Evolutionary conservation across 2,888 invertebrate genomes (phyloP), one percentile per base, ranked within the genome.

Genomic region (Phania funesta): DNA sequence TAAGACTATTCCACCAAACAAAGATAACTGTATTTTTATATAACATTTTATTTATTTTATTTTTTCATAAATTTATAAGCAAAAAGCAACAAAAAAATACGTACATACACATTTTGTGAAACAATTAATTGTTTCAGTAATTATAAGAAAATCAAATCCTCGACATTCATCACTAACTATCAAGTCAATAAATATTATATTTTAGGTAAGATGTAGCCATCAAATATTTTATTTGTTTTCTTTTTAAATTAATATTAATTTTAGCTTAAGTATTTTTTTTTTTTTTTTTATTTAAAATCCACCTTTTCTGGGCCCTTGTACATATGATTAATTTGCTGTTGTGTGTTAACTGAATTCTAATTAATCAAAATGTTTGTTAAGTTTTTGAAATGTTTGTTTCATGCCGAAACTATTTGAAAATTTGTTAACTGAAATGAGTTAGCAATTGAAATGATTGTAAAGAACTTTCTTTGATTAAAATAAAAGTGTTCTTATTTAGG

Each of bases 1-100:
- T 84, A 85, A 85, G 85, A 85, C 85, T 85, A 84, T 82, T 85
- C 64, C 84, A 84, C 85, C 85, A 85, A 85, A 84, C 84, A 84
- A 84, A 84, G 29, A 64, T 77, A 80, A 76, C 77, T 67, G 67
- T 83, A 71, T 68, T 68, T 80, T 76, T 76, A 65, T 79, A 48
- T 62, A 35, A 58, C 46, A 73, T 62, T 71, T 56, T 52, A 50
- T 56, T 65, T 68, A 73, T 29, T 41, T 62, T 64, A 62, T 41
- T 64, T 65, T 67, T 41, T 24, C 62, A 52, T 67, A 60, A 16
- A 44, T 79, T 46, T 60, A 68, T 29, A 65, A 20, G 11, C 50
- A 65, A 68, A 76, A 46, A 9, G 41, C 32, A 50, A 46, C 41
- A 46, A 24, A 38, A 58, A 50, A 41, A 58, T 29, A 29, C 50